Evolutionary conservation across 2,888 invertebrate species (phyloP), one percentile per base, ranked within the genome.

Genomic region (Eupithecia insigniata): DNA sequence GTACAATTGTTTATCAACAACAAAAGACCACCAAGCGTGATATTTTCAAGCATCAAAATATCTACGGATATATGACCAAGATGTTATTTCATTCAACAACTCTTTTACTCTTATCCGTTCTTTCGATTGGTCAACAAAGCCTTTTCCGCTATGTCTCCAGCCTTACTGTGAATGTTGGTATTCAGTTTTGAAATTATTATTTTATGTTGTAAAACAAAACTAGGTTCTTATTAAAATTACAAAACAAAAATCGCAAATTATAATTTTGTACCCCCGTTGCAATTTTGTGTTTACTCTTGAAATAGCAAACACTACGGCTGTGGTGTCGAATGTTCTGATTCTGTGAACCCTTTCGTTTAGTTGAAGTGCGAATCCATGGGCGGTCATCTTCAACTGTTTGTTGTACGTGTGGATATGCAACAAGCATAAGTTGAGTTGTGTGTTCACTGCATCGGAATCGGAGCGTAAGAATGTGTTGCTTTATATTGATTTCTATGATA

Each of bases 331-430:
- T 84, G 81, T 78, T 78, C 78, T 79, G 77, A 70, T 87, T 85
- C 85, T 76, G 66, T 85, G 85, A 87, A 86, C 82, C 85, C 83
- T 80, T 80, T 71, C 75, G 70, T 80, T 26, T 22, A 51, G 73
- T 80, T 81, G 82, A 84, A 55, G 85, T 86, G 87, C 86, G 87
- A 87, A 86, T 85, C 85, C 79, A 79, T 83, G 87, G 86, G 87
- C 74, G 71, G 74, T 71, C 71, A 69, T 74, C 84, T 72, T 76
- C 70, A 72, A 75, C 71, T 86, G 84, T 87, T 88, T 88, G 84
- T 83, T 85, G 83, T 79, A n/a, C 78, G 81, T 85, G 84, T 85
- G 84, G 84, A 80, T 55, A 55, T 55, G 55, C 14, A 55, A 39
- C n/a, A 43, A 51, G n/a, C 46, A 10, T 51, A 51, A 46, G 22